Evolutionary conservation across 2,113 vertebrate species (phyloP).

Genomic region (Silurus asotus): DNA sequence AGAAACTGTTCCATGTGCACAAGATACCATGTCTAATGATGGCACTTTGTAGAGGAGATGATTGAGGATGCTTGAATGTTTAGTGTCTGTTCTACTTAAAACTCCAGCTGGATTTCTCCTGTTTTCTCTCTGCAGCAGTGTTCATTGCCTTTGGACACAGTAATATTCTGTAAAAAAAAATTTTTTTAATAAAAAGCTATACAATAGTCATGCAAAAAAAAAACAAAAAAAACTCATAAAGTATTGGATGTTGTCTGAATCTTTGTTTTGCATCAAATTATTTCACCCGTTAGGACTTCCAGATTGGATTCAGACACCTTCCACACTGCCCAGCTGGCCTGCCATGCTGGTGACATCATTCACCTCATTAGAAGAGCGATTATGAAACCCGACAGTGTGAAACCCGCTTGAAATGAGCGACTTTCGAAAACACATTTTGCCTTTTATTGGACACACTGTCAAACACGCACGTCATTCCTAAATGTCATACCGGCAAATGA

Average conservation of each 20-base stretch:
- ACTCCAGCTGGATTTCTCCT: background rate
- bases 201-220: background rate
- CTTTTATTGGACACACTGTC: constrained; percentile 26
- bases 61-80: background rate
- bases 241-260: no score
- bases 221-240: no score
- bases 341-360: constrained; percentile 48
- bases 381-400: constrained; percentile 63
- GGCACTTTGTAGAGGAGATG: background rate
- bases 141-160: background rate
- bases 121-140: background rate
- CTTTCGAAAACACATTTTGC: constrained; percentile 23
- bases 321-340: constrained; percentile 38
- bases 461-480: constrained; percentile 32
- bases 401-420: constrained; percentile 32
- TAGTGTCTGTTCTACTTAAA: background rate
- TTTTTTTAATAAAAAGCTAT: background rate
- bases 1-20: background rate
- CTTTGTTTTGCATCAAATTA: background rate
- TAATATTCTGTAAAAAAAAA: background rate
- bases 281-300: constrained; percentile 9
- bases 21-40: background rate
- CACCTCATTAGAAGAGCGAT: constrained; percentile 54
- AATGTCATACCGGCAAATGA: constrained; percentile 32
- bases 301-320: constrained; percentile 22